Evolutionary conservation across 2,113 vertebrate species (phyloP), one percentile per base, ranked within the genome.

Genomic region (Aspiorhynchus laticeps): DNA sequence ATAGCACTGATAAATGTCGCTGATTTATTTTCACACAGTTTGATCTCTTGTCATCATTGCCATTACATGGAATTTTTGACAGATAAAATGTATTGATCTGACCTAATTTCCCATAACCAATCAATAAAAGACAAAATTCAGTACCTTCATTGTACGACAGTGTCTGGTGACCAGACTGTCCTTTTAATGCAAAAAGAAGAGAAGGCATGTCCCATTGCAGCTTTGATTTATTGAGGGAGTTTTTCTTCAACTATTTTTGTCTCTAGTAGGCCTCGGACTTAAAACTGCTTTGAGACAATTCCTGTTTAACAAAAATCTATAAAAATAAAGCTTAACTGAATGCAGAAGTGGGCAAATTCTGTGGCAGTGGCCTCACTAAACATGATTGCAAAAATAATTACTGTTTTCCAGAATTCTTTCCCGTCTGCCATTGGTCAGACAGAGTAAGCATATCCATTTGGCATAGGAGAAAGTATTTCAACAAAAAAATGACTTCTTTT

Each of bases 51-150:
- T 63, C 38, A 73, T 80, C 65, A 46, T 83, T 87, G 67, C 41
- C 48, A 41, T 82, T 63, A 75, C 19, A 36, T 67, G 79, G 38
- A 83, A 83, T 78, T 76, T 21, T 43, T 38, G 46, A 63, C 24
- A 51, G 24, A 17, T 7, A 7, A 43, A 84, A 73, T 71, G 33
- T 38, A 65, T 78, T 26, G 80, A 31, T 87, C 51, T 83, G 81
- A 75, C 51, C 87, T 51, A 78, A 69, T 79, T 87, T 83, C 69
- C 31, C 79, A 81, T 83, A 73, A 79, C 67, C 41, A 77, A 71
- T 90, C 24, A 26, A 78, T 65, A 46, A 46, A 46, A 83, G 80
- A 85, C 80, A 15, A 83, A 85, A 67, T 36, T 59, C 24, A 67
- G 76, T 53, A n/a, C 36, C 51, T 43, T 51, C 26, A 24, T 80